Evolutionary conservation across 1,140 invertebrate genomes (phyloP), one percentile per base, ranked within the genome.

Genomic region (Gonioctena quinquepunctata): DNA sequence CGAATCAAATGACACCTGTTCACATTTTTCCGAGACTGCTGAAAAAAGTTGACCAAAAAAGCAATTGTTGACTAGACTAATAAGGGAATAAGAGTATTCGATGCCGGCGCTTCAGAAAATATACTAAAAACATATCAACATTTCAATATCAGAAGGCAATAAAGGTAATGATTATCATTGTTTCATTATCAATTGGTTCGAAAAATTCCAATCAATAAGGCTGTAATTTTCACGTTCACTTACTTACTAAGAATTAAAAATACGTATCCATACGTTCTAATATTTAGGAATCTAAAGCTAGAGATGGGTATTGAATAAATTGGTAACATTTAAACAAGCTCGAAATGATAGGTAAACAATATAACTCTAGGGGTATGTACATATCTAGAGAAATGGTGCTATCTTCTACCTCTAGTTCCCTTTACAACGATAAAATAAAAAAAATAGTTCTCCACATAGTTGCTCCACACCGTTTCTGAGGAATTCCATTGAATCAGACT

Each of bases 91-190:
- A n/a, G n/a, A n/a, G n/a, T n/a, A n/a, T n/a, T 49, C 7, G 13
- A 49, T n/a, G 2, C 13, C 7, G 19, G 13, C 18, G 7, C 48
- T n/a, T n/a, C 18, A n/a, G 7, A 49, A 49, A n/a, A 49, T 49
- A n/a, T 2, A 49, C 2, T 7, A 18, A 49, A 18, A 18, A 49
- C 13, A 2, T 1, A 11, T 57, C n/a, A 54, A 60, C 25, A 66
- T 22, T 56, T 33, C 61, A 66, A 67, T 18, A 63, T 71, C 49
- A 71, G 60, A 77, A 77, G 76, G 76, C 76, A 76, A 70, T 77
- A 61, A 23, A 71, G 59, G 69, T 67, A 71, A 76, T 77, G 76
- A 77, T 76, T 77, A 77, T 77, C 76, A 66, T 73, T 73, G 74
- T 70, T 71, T 62, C 42, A 28, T 26, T 28, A 52, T 33, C 22